These are phyloP conservation scores for Ecliptopera silaceata DNA, from an alignment of 2,888 invertebrate genomes.

Conservation along the genomic window DNA sequence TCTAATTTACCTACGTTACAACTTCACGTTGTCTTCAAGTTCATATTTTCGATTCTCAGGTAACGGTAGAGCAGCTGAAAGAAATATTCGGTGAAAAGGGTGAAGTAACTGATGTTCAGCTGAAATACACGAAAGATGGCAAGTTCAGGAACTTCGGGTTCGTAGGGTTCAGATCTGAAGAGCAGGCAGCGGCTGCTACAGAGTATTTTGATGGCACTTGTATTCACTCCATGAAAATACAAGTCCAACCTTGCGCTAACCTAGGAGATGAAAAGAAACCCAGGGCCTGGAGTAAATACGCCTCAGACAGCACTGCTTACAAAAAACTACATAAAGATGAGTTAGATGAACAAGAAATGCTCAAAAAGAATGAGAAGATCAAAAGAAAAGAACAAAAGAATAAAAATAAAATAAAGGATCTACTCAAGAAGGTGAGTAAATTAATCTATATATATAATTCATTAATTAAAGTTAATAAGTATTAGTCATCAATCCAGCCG, in stretches of 20 bases:
- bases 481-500: too few relatives aligned
- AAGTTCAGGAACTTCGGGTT: constrained; percentile 97
- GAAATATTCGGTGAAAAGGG: constrained; percentile 91
- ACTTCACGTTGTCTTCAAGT: neutral
- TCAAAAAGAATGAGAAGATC: constrained; percentile 57
- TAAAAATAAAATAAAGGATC: constrained; percentile 84
- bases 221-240: constrained; percentile 91
- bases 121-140: constrained; percentile 96
- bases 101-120: constrained; percentile 94
- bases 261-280: constrained; percentile 89
- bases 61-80: constrained; percentile 89
- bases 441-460: neutral
- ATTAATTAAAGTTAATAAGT: too few relatives aligned
- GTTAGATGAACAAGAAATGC: constrained; percentile 60
- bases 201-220: constrained; percentile 92
- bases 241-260: constrained; percentile 88
- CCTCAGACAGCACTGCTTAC: constrained; percentile 88
- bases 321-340: constrained; percentile 77
- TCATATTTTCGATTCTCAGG: constrained; percentile 71
- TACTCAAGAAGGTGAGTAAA: constrained; percentile 84
- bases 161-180: constrained; percentile 92
- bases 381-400: constrained; percentile 62
- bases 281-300: constrained; percentile 96
- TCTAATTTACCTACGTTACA: neutral
- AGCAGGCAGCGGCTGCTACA: constrained; percentile 90